phyloP scores from a whole-genome alignment of 2,888 invertebrate genomes.

The Ophion slaviceki region DNA sequence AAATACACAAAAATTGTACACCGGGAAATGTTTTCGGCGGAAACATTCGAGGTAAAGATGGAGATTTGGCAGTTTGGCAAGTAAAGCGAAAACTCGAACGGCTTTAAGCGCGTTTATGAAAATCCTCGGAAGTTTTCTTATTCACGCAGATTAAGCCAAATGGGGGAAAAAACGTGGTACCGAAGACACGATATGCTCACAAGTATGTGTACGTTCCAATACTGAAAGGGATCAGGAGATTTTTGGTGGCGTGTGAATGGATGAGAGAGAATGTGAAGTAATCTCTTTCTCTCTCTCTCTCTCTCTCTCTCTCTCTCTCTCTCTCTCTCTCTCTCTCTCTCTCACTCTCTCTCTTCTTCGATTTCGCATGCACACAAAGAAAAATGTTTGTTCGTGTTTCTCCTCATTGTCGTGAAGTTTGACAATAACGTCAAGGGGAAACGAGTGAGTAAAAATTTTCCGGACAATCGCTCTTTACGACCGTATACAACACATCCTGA shows the following conservation, averaged over 20 bases:
- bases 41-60: conserved; percentile 16
- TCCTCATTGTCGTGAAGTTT: conserved; percentile 41
- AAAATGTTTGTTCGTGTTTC: conserved; percentile 42
- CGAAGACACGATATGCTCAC: conserved; percentile 2
- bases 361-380: not conserved
- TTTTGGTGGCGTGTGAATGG: conserved; percentile 46
- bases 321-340: not conserved
- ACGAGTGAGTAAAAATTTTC: conserved; percentile 50
- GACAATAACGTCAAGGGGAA: conserved; percentile 44
- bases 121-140: conserved; percentile 7
- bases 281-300: not conserved
- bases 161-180: conserved; percentile 2
- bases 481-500: not conserved
- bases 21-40: not conserved
- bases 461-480: conserved; percentile 43
- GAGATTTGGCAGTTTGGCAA: too few species aligned
- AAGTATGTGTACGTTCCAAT: not conserved
- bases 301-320: conserved; percentile 12
- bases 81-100: too few species aligned
- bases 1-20: not conserved
- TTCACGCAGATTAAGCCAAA: not conserved
- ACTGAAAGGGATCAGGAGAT: conserved; percentile 6
- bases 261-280: conserved; percentile 26
- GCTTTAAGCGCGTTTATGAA: not conserved
- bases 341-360: too few species aligned